Conservation (phyloP, 2,113 vertebrate species). For the Daubentonia madagascariensis region DNA sequence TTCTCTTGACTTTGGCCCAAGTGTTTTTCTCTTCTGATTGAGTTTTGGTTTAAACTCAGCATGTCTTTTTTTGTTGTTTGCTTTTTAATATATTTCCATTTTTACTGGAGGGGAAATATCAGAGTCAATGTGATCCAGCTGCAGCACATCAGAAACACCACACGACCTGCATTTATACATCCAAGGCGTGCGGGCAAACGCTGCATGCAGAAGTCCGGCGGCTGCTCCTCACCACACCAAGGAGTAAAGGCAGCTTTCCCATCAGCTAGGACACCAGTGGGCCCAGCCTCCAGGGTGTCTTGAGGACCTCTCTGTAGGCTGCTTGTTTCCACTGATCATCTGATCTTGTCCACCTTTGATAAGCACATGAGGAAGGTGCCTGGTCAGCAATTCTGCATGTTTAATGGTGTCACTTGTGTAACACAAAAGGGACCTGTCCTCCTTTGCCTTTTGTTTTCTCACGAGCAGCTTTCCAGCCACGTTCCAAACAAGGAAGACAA, state of each 20-base stretch:
- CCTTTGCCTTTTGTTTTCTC: neutral
- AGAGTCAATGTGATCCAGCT: neutral
- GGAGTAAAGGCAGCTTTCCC: neutral
- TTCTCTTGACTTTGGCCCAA: conserved; percentile 81
- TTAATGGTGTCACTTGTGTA: neutral
- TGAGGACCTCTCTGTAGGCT: neutral
- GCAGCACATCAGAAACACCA: neutral
- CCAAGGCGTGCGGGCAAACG: neutral
- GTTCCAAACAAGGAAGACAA: accelerated
- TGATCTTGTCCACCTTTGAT: too few relatives aligned
- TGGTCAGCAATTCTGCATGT: accelerated
- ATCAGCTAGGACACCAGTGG: accelerated
- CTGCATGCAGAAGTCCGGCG: accelerated
- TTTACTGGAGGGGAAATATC: conserved; percentile 64
- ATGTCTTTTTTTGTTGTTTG: conserved; percentile 6
- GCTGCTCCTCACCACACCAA: too few relatives aligned
- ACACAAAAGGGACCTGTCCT: accelerated
- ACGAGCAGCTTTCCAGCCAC: neutral
- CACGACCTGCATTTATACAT: neutral
- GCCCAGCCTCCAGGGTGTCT: accelerated
- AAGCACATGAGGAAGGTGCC: accelerated
- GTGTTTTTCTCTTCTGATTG: conserved; percentile 77
- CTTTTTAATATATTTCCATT: conserved; percentile 68
- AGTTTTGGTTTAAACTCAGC: conserved; percentile 69
- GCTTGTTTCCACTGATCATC: neutral